These are phyloP conservation scores for Erythrocercus mccallii DNA, from an alignment of 2,113 vertebrate species.

Conservation along the genomic window DNA sequence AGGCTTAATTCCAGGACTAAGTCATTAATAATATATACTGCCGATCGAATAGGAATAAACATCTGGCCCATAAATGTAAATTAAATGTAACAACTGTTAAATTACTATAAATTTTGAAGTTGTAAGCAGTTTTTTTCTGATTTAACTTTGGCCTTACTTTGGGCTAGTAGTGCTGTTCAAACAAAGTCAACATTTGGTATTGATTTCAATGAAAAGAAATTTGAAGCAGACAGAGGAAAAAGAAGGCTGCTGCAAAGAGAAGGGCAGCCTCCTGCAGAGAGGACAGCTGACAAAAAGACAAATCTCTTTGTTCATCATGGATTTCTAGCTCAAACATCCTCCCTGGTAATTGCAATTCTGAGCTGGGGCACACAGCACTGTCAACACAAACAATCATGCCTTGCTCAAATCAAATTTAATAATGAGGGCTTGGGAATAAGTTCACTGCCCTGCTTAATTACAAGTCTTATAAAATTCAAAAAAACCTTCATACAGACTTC, in stretches of 20 bases:
- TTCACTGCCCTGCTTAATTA: not conserved
- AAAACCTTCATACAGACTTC: not conserved
- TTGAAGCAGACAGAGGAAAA: not conserved
- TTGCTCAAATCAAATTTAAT: not conserved
- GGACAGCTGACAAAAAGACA: not conserved
- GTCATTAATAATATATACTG: not conserved
- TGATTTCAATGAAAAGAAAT: not conserved
- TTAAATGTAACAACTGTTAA: not conserved
- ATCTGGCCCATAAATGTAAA: not conserved
- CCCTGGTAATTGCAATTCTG: not conserved
- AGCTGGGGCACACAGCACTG: not conserved
- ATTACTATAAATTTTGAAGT: not conserved
- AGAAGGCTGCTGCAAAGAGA: not conserved
- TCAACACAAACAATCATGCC: not conserved
- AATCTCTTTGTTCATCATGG: not conserved
- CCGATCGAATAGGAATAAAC: not conserved
- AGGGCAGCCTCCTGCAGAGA: not conserved
- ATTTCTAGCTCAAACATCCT: not conserved
- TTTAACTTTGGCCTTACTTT: not conserved
- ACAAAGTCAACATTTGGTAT: not conserved
- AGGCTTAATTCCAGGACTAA: not conserved
- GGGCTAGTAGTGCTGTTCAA: not conserved
- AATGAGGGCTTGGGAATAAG: not conserved
- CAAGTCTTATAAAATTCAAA: not conserved
- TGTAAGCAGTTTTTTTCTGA: not conserved